Base-by-base conservation (phyloP, 2,113 vertebrate species). In the Carassius carassius region DNA sequence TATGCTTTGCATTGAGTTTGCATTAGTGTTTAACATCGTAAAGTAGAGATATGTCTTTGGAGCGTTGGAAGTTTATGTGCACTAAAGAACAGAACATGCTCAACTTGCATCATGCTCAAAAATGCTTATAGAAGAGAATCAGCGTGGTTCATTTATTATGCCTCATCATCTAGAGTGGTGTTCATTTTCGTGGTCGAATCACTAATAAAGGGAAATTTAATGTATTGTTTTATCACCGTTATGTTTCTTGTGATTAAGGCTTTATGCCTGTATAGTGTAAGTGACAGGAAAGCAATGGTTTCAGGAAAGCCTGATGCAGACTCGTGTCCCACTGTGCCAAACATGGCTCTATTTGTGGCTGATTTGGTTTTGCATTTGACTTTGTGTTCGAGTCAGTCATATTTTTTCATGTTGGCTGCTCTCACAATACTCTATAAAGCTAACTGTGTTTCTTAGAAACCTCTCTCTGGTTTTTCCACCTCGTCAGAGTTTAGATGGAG, bases 381-480 rank as follows among this genome's bases (percentile, higher is more conserved):
- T 25, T 65, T 29, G 25, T 1, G 47, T 54, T 58, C 0, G 0
- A 19, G 51, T 29, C 75, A 56, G 25, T 13, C 4, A 14, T 12
- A 35, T 77, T 58, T 77, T 35, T 56, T 77, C 4, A 12, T 77
- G 29, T 7, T 17, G 11, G 51, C 51, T 35, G 29, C 19, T 21
- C 75, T 77, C 49, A 35, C 11, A 17, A 58, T 58, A 35, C 16
- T 10, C 5, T 56, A n/a, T 56, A 58, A 29, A 35, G 14, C 29
- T 58, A 5, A 4, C 75, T n/a, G 54, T 41, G 37, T 63, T 63
- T 44, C 77, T 25, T 29, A 73, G 69, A 60, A 72, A 74, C 56
- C 70, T 47, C 69, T 44, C 69, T 54, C 78, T 79, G 78, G 29
- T 79, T 19, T 76, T 79, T 79, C 78, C 78, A 63, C 37, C 58